These are phyloP conservation scores for Oreotragus oreotragus DNA, from an alignment of 2,113 vertebrate species.

Conservation along the genomic window DNA sequence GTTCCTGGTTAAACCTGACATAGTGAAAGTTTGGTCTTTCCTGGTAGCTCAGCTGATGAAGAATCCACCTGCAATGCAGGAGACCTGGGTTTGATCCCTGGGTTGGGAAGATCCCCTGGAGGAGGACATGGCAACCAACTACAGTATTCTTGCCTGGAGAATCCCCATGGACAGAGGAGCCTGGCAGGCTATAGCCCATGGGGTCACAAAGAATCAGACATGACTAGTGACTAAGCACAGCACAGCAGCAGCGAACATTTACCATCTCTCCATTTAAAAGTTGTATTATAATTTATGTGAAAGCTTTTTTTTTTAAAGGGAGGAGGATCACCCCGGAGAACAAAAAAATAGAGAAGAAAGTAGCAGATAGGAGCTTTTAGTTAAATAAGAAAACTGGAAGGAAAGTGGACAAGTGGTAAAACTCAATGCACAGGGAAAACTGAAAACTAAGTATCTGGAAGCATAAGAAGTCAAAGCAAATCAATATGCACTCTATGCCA, in stretches of 20 bases:
- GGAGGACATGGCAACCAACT: neutral
- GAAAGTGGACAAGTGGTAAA: neutral
- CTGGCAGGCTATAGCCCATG: neutral
- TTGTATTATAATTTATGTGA: neutral
- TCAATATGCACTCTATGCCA: neutral
- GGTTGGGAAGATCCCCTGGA: neutral
- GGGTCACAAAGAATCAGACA: neutral
- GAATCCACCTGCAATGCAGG: neutral
- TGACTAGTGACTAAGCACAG: neutral
- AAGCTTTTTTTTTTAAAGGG: neutral
- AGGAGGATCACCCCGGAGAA: neutral
- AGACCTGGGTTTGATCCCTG: neutral
- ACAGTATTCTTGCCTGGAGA: neutral
- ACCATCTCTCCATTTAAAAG: neutral
- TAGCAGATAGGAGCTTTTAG: neutral
- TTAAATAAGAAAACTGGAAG: neutral
- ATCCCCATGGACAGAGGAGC: neutral
- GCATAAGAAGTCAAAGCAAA: neutral
- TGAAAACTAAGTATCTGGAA: neutral
- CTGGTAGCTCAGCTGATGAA: neutral
- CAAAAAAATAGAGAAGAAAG: neutral
- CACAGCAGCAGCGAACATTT: neutral
- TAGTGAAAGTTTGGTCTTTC: neutral
- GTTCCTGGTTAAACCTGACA: neutral
- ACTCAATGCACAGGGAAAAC: neutral